Conservation (phyloP, 1,140 invertebrate species). For the Caenorhabditis briggsae region DNA sequence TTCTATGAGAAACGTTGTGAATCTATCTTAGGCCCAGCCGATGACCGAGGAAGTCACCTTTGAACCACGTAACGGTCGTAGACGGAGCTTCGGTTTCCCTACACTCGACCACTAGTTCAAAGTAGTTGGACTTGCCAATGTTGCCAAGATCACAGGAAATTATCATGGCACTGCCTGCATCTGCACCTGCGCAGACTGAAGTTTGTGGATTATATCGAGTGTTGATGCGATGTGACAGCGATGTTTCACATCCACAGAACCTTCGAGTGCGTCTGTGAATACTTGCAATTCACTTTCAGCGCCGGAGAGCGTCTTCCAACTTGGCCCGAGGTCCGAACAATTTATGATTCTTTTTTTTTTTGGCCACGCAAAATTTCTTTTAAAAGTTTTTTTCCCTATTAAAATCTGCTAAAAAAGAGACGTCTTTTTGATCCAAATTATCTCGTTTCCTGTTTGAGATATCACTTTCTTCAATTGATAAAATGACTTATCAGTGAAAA, state of each 20-base stretch:
- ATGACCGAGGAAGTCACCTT: too few relatives aligned
- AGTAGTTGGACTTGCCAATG: not conserved
- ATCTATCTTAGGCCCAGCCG: too few relatives aligned
- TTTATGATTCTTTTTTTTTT: not conserved
- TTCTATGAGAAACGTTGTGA: slow-evolving; percentile 62
- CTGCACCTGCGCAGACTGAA: not conserved
- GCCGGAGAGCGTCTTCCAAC: not conserved
- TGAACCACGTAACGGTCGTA: too few relatives aligned
- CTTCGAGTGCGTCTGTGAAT: not conserved
- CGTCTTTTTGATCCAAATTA: too few relatives aligned
- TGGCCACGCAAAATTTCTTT: too few relatives aligned
- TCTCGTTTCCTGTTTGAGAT: too few relatives aligned
- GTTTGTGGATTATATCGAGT: slow-evolving; percentile 23
- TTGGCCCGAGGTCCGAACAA: not conserved
- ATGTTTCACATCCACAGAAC: not conserved
- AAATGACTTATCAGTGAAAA: too few relatives aligned
- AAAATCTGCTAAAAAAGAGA: too few relatives aligned
- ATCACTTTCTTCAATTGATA: too few relatives aligned
- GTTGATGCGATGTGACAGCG: not conserved
- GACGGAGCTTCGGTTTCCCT: too few relatives aligned
- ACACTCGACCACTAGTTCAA: too few relatives aligned
- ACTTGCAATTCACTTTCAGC: not conserved
- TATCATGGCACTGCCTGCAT: not conserved
- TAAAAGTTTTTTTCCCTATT: too few relatives aligned
- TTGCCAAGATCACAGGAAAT: not conserved